Base-by-base conservation (phyloP, 53 echinoderm and acorn worm species). In the Stichopus horrens region DNA sequence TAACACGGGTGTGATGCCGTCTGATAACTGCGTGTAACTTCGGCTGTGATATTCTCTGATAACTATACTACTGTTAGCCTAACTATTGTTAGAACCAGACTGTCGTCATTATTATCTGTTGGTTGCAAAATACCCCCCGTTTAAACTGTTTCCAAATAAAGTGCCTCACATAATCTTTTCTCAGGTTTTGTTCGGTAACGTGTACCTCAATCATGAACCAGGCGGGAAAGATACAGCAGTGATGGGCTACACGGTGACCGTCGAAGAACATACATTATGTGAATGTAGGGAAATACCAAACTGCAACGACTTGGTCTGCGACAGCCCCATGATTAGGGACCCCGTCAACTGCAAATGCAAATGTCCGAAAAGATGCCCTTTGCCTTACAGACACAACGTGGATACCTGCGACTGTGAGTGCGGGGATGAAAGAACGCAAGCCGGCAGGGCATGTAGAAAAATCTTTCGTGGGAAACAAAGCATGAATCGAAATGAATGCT, bases 401-500 rank as follows among this genome's bases (percentile, higher is more conserved):
- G 91, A 88, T 9, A 91, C 93, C 16, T 97, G 97, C 74, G 71
- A 83, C 8, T 97, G 97, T 57, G 67, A 63, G 21, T 97, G 97
- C 58, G 71, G 23, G 9, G 53, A 68, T 10, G 90, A 90, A 6
- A 23, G 20, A 8, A 74, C 73, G 6, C 81, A 86, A 6, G 79
- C 73, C 5, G 89, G 86, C 58, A 86, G 87, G 59, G 58, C 13
- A 5, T 92, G 92, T 54, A 68, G 89, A 23, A 92, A 92, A 57
- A 86, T 89, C 21, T 77, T 71, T 56, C 79, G 92, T 5, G 92
- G 86, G 5, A 89, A 86, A 71, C 66, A 9, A 0, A 21, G 16
- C 20, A 23, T 92, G 57, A 54, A 53, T 21, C 19, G 21, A 7
- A 9, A 11, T 8, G 74, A 89, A 59, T 92, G 92, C 89, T 18